Base-by-base conservation (phyloP, 2,113 vertebrate genomes). In the Sinocyclocheilus anshuiensis region DNA sequence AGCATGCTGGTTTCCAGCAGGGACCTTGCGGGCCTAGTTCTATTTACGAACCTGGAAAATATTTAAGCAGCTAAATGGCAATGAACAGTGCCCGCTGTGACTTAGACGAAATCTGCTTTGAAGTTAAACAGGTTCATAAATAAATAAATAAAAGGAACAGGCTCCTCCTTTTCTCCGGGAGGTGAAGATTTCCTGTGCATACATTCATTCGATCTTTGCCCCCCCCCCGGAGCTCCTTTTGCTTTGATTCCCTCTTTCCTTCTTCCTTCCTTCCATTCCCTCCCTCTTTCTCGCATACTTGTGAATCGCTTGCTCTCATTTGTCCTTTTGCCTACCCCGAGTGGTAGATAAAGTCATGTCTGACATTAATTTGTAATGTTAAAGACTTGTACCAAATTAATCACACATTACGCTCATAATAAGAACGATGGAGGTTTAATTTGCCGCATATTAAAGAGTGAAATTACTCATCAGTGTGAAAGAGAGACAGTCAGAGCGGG, bases 51-150 rank as follows among this genome's bases (percentile, higher is more conserved):
- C 80, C 85, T 88, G 63, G 67, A 77, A 76, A 87, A 53, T 20
- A 71, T 84, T 86, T 86, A 87, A 80, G 80, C 84, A 84, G 83
- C 69, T 89, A 89, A 91, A 91, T 39, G 85, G 29, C 69, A 61
- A 81, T 63, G 45, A 77, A 71, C 36, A 63, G 76, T 33, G 81
- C 84, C 86, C 24, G 69, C 72, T 81, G 74, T 50, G 86, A 83
- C 81, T 69, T 18, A 72, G 86, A 84, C 61, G 48, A 75, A 85
- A 86, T 63, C 82, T 69, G 11, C 90, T 90, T 92, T 91, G 86
- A 91, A 91, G 88, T 86, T 76, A 83, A 91, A 89, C 61, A 86
- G 55, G 50, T 88, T 91, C 86, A 91, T 89, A 87, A 86, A 88
- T 90, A 87, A 86, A 88, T 90, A 88, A 89, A 86, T 89, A 67